Evolutionary conservation across 1,140 invertebrate genomes (phyloP).

Genomic region (Tetramorium simillimum): DNA sequence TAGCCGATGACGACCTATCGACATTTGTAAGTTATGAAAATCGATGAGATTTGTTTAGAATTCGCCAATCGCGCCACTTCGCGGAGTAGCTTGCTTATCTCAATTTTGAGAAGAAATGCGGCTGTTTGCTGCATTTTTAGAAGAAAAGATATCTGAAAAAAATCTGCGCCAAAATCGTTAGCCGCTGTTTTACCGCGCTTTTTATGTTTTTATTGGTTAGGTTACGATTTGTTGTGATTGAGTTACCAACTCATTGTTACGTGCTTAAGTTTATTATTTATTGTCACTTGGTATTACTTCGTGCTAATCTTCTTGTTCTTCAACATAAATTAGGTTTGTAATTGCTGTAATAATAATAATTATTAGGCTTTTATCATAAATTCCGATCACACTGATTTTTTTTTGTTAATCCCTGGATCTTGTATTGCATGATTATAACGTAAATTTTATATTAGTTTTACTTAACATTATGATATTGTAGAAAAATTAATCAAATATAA

Average conservation of each 20-base stretch:
- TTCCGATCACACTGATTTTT: not conserved
- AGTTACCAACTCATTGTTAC: not conserved
- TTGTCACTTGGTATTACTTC: not conserved
- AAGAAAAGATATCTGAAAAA: not conserved
- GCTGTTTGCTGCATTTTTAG: not conserved
- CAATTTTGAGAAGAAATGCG: not conserved
- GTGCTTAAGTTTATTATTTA: not conserved
- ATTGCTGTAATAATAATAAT: not conserved
- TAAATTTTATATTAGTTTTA: not conserved
- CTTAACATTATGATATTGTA: not conserved
- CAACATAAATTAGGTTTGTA: not conserved
- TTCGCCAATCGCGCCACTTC: no score
- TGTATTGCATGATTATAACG: not conserved
- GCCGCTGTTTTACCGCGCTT: slow-evolving; percentile 12
- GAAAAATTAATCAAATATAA: not conserved
- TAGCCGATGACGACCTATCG: not conserved
- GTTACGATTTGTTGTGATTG: not conserved
- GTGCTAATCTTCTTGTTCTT: not conserved
- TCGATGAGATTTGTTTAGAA: not conserved
- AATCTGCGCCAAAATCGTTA: not conserved
- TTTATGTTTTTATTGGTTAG: not conserved
- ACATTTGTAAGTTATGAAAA: slow-evolving; percentile 10
- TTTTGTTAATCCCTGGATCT: not conserved
- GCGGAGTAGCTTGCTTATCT: not conserved
- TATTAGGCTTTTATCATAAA: not conserved